Conservation (phyloP, 2,888 invertebrate genomes). For the Drosophila differens region DNA sequence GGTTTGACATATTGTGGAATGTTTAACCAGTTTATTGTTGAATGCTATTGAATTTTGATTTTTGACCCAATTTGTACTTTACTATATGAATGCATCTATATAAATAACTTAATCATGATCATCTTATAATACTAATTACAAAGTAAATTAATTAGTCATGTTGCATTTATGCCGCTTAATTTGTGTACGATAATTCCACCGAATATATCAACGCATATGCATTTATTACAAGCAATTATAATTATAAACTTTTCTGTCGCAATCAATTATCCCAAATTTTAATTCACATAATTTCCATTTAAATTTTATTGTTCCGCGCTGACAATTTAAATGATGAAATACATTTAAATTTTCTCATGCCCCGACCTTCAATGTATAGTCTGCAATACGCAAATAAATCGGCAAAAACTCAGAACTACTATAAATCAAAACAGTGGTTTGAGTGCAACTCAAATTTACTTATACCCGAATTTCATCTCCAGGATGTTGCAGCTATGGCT, state of each 20-base stretch:
- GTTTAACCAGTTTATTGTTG: constrained; percentile 58
- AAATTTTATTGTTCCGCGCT: constrained; percentile 1
- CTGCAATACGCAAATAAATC: background rate
- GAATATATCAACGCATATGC: constrained; percentile 26
- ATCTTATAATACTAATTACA: constrained; percentile 62
- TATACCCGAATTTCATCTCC: constrained; percentile 32
- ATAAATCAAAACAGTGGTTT: constrained; percentile 49
- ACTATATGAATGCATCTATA: constrained; percentile 24
- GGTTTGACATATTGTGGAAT: constrained; percentile 57
- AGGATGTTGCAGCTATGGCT: background rate
- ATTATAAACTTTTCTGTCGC: constrained; percentile 34
- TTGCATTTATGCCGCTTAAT: constrained; percentile 50
- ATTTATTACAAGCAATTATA: constrained; percentile 47
- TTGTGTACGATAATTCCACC: constrained; percentile 16
- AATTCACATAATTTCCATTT: constrained; percentile 33
- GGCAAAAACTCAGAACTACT: constrained; percentile 11
- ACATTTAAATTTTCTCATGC: background rate
- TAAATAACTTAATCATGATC: constrained; percentile 34
- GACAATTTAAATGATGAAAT: constrained; percentile 15
- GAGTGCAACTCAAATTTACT: constrained; percentile 26
- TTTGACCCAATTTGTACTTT: constrained; percentile 23
- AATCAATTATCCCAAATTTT: constrained; percentile 41
- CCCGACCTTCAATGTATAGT: background rate
- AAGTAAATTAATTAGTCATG: constrained; percentile 70
- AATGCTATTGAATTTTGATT: constrained; percentile 46